phyloP scores from a whole-genome alignment of 2,888 invertebrate genomes.

The Nasonovia ribisnigri region DNA sequence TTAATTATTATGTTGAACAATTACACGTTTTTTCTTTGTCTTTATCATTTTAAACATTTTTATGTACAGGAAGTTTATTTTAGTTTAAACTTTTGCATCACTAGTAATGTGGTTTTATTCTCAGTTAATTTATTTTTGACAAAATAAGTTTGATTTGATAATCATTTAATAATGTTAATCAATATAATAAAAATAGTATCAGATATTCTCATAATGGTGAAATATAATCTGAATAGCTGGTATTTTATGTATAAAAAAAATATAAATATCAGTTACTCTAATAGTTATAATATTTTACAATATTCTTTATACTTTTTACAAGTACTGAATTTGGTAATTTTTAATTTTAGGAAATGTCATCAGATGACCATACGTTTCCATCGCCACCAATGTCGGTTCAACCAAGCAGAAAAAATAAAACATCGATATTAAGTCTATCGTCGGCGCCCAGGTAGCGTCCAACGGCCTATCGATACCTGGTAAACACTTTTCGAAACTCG shows the following conservation, averaged over 20 bases:
- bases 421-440: constrained; percentile 54
- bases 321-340: neutral
- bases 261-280: neutral
- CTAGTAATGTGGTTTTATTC: neutral
- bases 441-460: constrained; percentile 58
- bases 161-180: neutral
- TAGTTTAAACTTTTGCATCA: neutral
- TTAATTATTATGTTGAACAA: neutral
- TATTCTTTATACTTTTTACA: too few species aligned
- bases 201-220: neutral
- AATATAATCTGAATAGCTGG: neutral
- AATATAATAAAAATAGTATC: neutral
- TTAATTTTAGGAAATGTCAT: constrained; percentile 61
- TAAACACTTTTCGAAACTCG: constrained; percentile 55
- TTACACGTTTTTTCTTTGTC: neutral
- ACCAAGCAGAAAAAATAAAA: constrained; percentile 83
- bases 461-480: constrained; percentile 57
- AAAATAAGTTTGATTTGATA: neutral
- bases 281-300: neutral
- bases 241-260: neutral
- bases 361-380: constrained; percentile 48
- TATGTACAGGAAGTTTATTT: neutral
- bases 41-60: neutral
- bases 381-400: constrained; percentile 86
- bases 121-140: neutral